Conservation (phyloP, 92 coral and sea anemone species). For the Actinostola sp. region DNA sequence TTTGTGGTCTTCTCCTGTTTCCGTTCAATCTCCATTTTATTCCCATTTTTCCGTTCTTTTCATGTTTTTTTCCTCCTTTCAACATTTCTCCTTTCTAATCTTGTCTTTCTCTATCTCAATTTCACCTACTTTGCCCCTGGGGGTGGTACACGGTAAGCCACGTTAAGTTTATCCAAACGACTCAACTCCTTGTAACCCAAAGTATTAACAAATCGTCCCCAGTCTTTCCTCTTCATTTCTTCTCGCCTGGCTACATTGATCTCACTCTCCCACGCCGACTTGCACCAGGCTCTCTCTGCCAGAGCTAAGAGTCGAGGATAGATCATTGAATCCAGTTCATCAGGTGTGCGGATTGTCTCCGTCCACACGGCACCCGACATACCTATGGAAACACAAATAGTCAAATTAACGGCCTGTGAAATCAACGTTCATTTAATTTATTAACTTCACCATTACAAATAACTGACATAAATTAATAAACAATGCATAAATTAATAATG, state of each 20-base stretch:
- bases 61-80: neutral
- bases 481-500: no score
- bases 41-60: neutral
- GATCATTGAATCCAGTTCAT: constrained; percentile 62
- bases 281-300: constrained; percentile 80
- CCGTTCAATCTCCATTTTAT: no score
- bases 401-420: neutral
- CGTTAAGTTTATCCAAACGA: constrained; percentile 58
- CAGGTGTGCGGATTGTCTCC: constrained; percentile 68
- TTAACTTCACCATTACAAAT: no score
- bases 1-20: no score
- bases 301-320: constrained; percentile 65
- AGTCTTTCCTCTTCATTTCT: constrained; percentile 31
- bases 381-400: constrained; percentile 32
- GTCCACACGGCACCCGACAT: constrained; percentile 72
- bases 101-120: neutral
- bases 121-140: constrained; percentile 60
- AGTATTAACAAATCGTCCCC: constrained; percentile 56
- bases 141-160: constrained; percentile 64
- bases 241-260: constrained; percentile 24
- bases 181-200: constrained; percentile 62
- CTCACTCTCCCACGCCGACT: constrained; percentile 59
- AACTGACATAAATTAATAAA: no score
- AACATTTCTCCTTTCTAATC: neutral
- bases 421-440: no score